Conservation (phyloP, 2,113 vertebrate genomes). For the human region GRCh38 chr3:170142501-170143000, state of each 20-base stretch:
- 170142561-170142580: background rate
- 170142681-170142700: background rate
- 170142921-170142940: too few relatives aligned
- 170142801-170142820: background rate
- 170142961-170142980: too few relatives aligned
- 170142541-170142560: background rate
- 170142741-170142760: background rate
- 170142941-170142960: too few relatives aligned
- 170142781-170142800: conserved; percentile 9
- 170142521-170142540: background rate
- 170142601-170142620: background rate
- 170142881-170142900: too few relatives aligned
- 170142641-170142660: background rate
- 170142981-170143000: too few relatives aligned
- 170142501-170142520: background rate
- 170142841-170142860: conserved; percentile 31
- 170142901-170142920: too few relatives aligned
- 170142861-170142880: background rate
- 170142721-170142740: background rate
- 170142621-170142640: background rate
- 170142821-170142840: background rate
- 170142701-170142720: background rate
- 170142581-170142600: background rate
- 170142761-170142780: conserved; percentile 3
- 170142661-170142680: background rate